Percentiles rank a stretch among this genome's conserved stretches.
phyloP scores from a whole-genome alignment of 2,113 vertebrate species.

The Chlamydotis undulata region DNA sequence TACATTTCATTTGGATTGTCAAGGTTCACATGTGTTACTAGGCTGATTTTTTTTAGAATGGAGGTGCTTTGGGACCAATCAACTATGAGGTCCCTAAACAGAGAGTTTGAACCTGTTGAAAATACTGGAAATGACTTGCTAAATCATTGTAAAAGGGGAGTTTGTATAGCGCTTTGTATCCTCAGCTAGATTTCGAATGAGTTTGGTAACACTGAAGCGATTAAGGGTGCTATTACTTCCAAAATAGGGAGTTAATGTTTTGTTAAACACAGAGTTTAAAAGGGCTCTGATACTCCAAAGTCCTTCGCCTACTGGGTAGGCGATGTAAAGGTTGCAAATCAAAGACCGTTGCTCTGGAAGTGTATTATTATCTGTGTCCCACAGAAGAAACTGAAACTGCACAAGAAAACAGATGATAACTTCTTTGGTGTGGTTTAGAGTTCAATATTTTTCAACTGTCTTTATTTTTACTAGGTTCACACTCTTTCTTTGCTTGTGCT shows the following conservation, averaged over 20 bases:
- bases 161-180: not conserved
- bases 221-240: not conserved
- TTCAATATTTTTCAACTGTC: not conserved
- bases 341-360: not conserved
- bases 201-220: not conserved
- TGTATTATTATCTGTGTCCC: not conserved
- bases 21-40: not conserved
- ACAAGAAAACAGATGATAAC: not conserved
- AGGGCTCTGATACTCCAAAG: not conserved
- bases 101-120: not conserved
- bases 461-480: not conserved
- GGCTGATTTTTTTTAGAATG: not conserved
- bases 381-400: not conserved
- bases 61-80: not conserved
- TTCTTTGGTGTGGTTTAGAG: not conserved
- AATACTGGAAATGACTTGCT: not conserved
- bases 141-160: not conserved
- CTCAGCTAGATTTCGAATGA: not conserved
- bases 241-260: constrained; percentile 2
- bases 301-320: not conserved
- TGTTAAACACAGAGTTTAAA: not conserved
- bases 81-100: not conserved
- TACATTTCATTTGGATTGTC: not conserved
- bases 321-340: not conserved
- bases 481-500: not conserved